phyloP scores from a whole-genome alignment of 2,888 invertebrate genomes.

The Hemithea aestivaria region DNA sequence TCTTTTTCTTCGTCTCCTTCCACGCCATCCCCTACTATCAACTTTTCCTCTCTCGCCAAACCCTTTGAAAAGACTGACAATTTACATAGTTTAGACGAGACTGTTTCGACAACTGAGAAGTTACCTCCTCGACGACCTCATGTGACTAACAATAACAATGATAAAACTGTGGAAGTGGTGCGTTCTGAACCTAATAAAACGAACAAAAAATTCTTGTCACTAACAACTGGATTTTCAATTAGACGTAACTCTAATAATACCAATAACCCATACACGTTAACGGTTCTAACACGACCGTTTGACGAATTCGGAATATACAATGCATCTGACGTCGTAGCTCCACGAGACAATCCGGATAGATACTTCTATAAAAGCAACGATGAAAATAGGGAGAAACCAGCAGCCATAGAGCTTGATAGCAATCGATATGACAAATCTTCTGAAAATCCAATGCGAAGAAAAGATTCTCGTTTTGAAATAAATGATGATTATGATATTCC shows the following conservation, averaged over 20 bases:
- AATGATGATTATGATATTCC: slow-evolving; percentile 47
- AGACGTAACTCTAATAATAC: slow-evolving; percentile 61
- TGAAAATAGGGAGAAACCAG: slow-evolving; percentile 38
- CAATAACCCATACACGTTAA: slow-evolving; percentile 68
- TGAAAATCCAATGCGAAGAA: slow-evolving; percentile 39
- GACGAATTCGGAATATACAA: slow-evolving; percentile 43
- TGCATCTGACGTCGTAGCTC: slow-evolving; percentile 6
- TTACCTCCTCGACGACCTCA: slow-evolving; percentile 42
- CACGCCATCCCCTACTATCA: slow-evolving; percentile 48
- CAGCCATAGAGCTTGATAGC: slow-evolving; percentile 28
- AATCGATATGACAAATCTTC: slow-evolving; percentile 28
- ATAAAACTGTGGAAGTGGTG: slow-evolving; percentile 46
- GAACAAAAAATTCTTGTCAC: slow-evolving; percentile 59
- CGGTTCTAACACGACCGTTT: slow-evolving; percentile 60
- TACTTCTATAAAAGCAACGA: slow-evolving; percentile 44
- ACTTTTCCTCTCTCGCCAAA: slow-evolving; percentile 70
- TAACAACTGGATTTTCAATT: slow-evolving; percentile 74
- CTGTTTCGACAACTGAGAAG: slow-evolving; percentile 54
- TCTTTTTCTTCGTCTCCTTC: slow-evolving; percentile 50
- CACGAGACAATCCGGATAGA: slow-evolving; percentile 36
- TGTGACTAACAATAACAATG: slow-evolving; percentile 56
- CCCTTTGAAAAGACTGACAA: slow-evolving; percentile 74
- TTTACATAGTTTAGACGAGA: slow-evolving; percentile 54
- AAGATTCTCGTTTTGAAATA: slow-evolving; percentile 39
- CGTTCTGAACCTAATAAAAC: slow-evolving; percentile 41